Base-by-base conservation (phyloP, 37 sponge, comb jelly and placozoan genomes). In the Beroe forskalii region DNA sequence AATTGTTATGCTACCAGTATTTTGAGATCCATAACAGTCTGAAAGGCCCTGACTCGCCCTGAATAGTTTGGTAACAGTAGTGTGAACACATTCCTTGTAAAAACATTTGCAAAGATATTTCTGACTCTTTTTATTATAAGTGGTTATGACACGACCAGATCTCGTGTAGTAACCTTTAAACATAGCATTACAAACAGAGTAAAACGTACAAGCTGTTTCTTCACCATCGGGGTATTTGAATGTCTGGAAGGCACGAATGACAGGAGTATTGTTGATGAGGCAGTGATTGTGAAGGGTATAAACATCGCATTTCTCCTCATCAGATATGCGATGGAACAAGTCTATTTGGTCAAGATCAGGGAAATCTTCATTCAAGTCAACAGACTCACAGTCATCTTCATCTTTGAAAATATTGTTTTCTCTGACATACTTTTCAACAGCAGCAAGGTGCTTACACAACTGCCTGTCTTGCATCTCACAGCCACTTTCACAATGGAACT, bases 401-500 rank as follows among this genome's bases (percentile, higher is more conserved):
- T 80, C 86, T 23, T 38, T 39, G 48, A 33, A 80, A 1, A 80
- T 27, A 43, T 80, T 80, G 86, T 80, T 80, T 20, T 80, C 86
- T 6, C 86, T 32, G 55, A 80, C 86, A 80, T 80, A 80, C 25
- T 44, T 41, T 23, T 80, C 86, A 9, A 80, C 86, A n/a, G 86
- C 86, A 25, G 86, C 44, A 42, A 80, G 86, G 48, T 80, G 86
- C 48, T 80, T 80, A 43, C 86, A 80, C 86, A 80, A 25, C 48
- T 80, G 86, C 42, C 86, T 40, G 28, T 80, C 86, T 48, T 80
- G 86, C 86, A 80, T 80, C 27, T 80, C 86, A 80, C 86, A 80
- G 25, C 86, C 86, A 43, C 86, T 80, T 24, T 80, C 86, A 43
- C 86, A 80, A 48, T 80, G 86, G 55, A 80, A 80, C 55, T 80